phyloP scores from a whole-genome alignment of 2,797 vertebrate species.

The Pipistrellus kuhlii region DNA sequence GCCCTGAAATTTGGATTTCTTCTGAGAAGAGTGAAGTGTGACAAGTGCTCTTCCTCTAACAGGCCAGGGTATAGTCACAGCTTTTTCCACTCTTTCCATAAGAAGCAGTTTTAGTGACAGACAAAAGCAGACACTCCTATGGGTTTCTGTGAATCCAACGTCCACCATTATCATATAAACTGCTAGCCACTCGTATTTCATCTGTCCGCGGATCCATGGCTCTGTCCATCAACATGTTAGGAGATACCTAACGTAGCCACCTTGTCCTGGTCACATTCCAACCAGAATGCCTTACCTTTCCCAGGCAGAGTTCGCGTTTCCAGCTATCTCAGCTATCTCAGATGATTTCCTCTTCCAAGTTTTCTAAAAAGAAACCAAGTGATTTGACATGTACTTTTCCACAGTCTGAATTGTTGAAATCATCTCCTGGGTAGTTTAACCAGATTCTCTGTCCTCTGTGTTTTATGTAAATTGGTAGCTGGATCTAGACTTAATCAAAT shows the following conservation, averaged over 20 bases:
- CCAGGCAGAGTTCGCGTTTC: slow-evolving; percentile 15
- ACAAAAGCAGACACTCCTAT: neutral
- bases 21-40: neutral
- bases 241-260: neutral
- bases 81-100: neutral
- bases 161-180: neutral
- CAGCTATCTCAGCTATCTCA: neutral
- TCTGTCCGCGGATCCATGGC: neutral
- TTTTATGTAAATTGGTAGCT: slow-evolving; percentile 30
- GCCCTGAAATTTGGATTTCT: neutral
- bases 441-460: neutral
- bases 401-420: neutral
- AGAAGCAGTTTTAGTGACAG: neutral
- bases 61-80: neutral
- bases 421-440: neutral
- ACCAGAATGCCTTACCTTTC: neutral
- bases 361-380: slow-evolving; percentile 10
- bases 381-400: neutral
- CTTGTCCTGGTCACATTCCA: neutral
- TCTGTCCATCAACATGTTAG: neutral
- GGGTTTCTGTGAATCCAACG: neutral
- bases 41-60: neutral
- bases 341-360: neutral
- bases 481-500: neutral
- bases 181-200: neutral